Evolutionary conservation across 2,113 vertebrate species (phyloP), one percentile per base, ranked within the genome.

Genomic region (Prinia subflava): DNA sequence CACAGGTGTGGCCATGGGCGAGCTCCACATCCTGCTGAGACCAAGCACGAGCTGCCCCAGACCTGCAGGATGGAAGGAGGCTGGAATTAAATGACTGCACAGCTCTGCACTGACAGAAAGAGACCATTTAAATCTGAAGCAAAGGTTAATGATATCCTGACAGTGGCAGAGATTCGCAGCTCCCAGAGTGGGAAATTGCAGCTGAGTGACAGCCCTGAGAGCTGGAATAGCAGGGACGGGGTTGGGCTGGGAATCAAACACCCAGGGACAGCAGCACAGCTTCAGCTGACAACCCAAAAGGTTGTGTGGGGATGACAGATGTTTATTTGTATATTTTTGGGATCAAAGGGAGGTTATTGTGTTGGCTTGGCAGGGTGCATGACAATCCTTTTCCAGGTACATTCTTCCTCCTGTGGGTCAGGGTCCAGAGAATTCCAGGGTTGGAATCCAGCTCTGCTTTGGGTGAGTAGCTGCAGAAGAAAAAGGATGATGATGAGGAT

Each of bases 131-230:
- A 67, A 88, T 53, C 87, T 64, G 5, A 79, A 59, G 67, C 75
- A 95, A 93, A 96, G 89, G 87, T 95, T 90, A 94, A 89, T 57
- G 90, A 83, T 59, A 87, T 82, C 95, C 81, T 89, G 94, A 60
- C 91, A 90, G 84, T 4, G 70, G 41, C 46, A 15, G 83, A 76
- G 77, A 83, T 78, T 57, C 25, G 1, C 56, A 44, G 79, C 69
- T 68, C 78, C 83, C 46, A 8, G 86, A 59, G 50, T 4, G 78
- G 87, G 92, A 55, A 92, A 82, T 47, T 56, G 87, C 76, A 35
- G 77, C 64, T 73, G 93, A 80, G 63, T 57, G 81, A 73, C 89
- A 83, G 70, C 63, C 9, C 2, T 0, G 2, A 27, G 83, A 84
- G 93, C 83, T 39, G 56, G 57, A 42, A 21, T 1, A 21, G 41